These are phyloP conservation scores for Penaeus japonicus DNA, from an alignment of 1,140 invertebrate species.

Conservation along the genomic window DNA sequence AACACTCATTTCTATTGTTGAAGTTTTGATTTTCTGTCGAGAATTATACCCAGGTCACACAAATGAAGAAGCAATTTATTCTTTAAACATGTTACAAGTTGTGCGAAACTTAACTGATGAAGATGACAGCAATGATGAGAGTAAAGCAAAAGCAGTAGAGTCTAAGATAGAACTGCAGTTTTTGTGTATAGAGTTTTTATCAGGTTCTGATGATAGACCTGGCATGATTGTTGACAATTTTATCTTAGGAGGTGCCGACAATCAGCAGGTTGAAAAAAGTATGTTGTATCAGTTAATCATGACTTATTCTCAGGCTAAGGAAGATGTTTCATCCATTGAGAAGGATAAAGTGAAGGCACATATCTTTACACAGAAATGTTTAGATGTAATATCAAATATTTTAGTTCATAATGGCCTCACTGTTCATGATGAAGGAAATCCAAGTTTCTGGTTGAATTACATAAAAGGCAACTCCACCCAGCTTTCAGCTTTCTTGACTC, in stretches of 20 bases:
- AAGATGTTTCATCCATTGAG: neutral
- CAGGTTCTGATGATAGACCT: neutral
- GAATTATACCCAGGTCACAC: constrained; percentile 9
- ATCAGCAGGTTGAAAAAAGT: constrained; percentile 21
- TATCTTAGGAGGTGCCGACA: neutral
- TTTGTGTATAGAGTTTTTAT: constrained; percentile 13
- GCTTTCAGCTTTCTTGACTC: constrained; percentile 22
- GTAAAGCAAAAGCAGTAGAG: neutral
- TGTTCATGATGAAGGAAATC: constrained; percentile 22
- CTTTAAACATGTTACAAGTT: constrained; percentile 20
- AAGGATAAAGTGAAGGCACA: neutral
- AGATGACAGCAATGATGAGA: neutral
- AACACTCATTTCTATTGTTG: neutral
- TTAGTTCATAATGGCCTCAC: constrained; percentile 4
- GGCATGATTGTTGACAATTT: constrained; percentile 1
- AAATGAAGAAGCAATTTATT: neutral
- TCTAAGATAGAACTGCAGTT: constrained; percentile 29
- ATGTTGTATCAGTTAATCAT: constrained; percentile 24
- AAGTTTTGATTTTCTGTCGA: constrained; percentile 4
- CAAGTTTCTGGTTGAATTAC: constrained; percentile 26
- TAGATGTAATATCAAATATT: constrained; percentile 7
- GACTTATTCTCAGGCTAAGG: constrained; percentile 19
- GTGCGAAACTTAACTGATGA: neutral
- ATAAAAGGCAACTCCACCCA: neutral
- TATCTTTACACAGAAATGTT: constrained; percentile 15